Base-by-base conservation (phyloP, 1,140 invertebrate genomes). In the Paraescarpia echinospica region DNA sequence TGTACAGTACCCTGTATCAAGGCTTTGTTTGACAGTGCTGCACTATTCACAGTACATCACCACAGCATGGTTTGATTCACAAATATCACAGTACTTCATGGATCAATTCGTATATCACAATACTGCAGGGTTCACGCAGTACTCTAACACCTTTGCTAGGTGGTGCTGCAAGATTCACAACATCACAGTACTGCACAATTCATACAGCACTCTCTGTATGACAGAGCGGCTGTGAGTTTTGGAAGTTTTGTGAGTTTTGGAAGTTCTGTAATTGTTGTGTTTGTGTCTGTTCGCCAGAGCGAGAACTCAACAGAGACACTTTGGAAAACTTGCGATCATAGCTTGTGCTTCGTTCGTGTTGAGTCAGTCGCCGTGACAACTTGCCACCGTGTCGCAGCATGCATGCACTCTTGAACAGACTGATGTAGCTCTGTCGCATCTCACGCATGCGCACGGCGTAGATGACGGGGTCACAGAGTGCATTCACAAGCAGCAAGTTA, bases 371-470 rank as follows among this genome's bases (percentile, higher is more conserved):
- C 59, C 59, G 9, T 77, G 59, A 77, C 59, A 77, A 77, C 4
- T 0, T 77, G 59, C 59, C 35, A 12, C 27, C 14, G 33, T 35
- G 89, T 22, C 8, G 89, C 34, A 34, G 33, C 89, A 34, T 34
- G 34, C 89, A 35, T 1, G 34, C 34, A 35, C 91, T 34, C 14
- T 48, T 33, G 41, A 34, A 91, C 1, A 91, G 34, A 14, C 91
- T 35, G 33, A 34, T 91, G 51, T 95, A 95, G 5, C 95, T 94
- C 6, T 93, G 90, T 91, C 94, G 94, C 34, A 95, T 94, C 93
- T 97, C 97, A 41, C 96, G 96, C 96, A 98, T 97, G 91, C 97
- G 95, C 1, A 97, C 96, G 4, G 97, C 97, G 94, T 98, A 98
- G 88, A 98, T 97, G 89, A 97, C 97, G 0, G 97, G 97, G 95